A percentile compares a stretch with the other conserved stretches of the same genome.
Evolutionary conservation across 2,888 invertebrate species (phyloP).

Genomic region (Acanthosoma haemorrhoidale): DNA sequence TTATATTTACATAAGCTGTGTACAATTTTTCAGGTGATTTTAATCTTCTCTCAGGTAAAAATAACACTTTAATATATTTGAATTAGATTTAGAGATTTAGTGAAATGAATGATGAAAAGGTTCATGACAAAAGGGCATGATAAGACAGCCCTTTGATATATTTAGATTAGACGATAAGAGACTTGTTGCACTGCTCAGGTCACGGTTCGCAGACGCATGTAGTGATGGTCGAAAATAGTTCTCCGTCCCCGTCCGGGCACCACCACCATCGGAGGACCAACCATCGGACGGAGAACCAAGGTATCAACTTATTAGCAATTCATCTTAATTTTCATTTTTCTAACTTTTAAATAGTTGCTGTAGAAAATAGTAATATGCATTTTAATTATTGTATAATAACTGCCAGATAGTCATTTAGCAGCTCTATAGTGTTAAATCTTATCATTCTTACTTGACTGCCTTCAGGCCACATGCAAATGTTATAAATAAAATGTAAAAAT

Average conservation of each 20-base stretch:
- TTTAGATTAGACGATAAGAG: conserved; percentile 14
- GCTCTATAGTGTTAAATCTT: too few relatives aligned
- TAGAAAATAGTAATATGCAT: too few relatives aligned
- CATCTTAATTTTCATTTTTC: too few relatives aligned
- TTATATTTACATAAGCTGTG: neutral
- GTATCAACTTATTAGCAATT: conserved; percentile 18
- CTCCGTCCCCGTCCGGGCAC: conserved; percentile 38
- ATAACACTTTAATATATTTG: neutral
- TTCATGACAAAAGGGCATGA: neutral
- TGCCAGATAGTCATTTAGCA: too few relatives aligned
- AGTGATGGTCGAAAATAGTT: conserved; percentile 39
- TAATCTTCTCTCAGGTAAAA: conserved; percentile 16
- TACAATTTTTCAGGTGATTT: conserved; percentile 21
- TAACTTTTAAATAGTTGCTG: too few relatives aligned
- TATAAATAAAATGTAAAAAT: too few relatives aligned
- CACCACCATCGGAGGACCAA: conserved; percentile 37
- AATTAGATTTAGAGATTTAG: neutral
- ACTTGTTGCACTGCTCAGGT: conserved; percentile 32
- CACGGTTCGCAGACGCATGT: conserved; percentile 39
- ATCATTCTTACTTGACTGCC: too few relatives aligned
- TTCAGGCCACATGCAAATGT: too few relatives aligned
- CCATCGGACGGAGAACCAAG: conserved; percentile 38
- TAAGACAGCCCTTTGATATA: conserved; percentile 16
- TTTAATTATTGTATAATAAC: too few relatives aligned
- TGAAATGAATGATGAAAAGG: neutral